Evolutionary conservation across 2,113 vertebrate species (phyloP).

Genomic region (Isichthys henryi): DNA sequence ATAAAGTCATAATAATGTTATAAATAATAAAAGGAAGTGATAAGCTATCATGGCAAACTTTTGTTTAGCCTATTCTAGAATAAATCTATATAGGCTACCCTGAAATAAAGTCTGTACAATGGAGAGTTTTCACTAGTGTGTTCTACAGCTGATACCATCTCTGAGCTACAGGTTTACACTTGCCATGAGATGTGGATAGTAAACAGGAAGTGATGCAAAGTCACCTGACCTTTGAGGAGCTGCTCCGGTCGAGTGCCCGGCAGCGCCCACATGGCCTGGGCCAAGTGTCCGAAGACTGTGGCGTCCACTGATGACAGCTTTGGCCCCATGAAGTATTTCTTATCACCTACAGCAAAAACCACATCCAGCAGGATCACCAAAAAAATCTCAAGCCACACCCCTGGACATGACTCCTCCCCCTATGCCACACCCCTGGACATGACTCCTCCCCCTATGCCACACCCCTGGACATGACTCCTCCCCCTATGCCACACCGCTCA

Average conservation of each 20-base stretch:
- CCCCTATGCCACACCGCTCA: neutral
- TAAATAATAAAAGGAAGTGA: neutral
- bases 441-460: neutral
- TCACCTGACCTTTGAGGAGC: constrained; percentile 81
- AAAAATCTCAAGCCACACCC: neutral
- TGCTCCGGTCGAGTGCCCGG: constrained; percentile 88
- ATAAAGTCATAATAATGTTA: neutral
- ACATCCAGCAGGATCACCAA: neutral
- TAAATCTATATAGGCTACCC: neutral
- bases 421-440: neutral
- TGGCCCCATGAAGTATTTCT: constrained; percentile 95
- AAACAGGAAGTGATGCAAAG: neutral
- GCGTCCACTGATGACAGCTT: constrained; percentile 87
- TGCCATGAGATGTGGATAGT: neutral
- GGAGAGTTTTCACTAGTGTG: neutral
- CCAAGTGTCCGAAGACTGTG: constrained; percentile 89
- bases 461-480: neutral
- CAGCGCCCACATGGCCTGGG: constrained; percentile 95
- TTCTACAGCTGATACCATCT: neutral
- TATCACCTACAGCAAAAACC: constrained; percentile 70
- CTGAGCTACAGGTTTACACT: neutral
- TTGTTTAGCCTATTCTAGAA: neutral
- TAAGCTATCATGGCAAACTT: neutral
- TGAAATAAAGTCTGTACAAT: neutral
- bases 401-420: neutral